Evolutionary conservation across 37 sponge, comb jelly and placozoan genomes (phyloP).

Genomic region (Aplysina aerophoba): DNA sequence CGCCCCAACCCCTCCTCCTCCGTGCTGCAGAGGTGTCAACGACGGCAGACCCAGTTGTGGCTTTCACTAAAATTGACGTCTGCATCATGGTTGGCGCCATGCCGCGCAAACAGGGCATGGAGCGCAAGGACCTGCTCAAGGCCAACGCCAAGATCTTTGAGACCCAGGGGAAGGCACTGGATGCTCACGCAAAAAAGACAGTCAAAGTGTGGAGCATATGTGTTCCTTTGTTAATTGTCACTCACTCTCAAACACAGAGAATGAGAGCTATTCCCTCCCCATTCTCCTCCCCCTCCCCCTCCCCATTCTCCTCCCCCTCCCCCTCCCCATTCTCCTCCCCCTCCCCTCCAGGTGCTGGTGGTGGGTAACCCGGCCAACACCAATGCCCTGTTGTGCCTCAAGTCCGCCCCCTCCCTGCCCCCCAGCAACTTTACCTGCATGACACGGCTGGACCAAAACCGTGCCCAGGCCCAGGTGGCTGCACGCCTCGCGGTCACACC

Average conservation of each 20-base stretch:
- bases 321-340: no score
- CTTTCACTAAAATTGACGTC: conserved; percentile 90
- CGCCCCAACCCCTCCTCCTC: not conserved
- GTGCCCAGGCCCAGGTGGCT: conserved; percentile 95
- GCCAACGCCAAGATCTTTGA: conserved; percentile 94
- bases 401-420: conserved; percentile 86
- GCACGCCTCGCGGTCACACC: conserved; percentile 57
- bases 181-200: conserved; percentile 89
- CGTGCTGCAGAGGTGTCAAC: conserved; percentile 77
- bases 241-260: not conserved
- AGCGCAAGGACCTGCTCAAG: conserved; percentile 92
- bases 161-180: conserved; percentile 85
- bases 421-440: conserved; percentile 93
- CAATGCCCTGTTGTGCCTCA: conserved; percentile 80
- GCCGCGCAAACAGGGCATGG: conserved; percentile 96
- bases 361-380: conserved; percentile 99
- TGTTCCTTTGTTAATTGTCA: not conserved
- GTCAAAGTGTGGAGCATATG: conserved; percentile 93
- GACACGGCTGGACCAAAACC: conserved; percentile 94
- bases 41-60: conserved; percentile 76
- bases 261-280: not conserved
- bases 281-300: not conserved
- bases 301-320: not conserved
- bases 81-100: conserved; percentile 96
- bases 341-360: conserved; percentile 74